Evolutionary conservation across 2,797 vertebrate genomes (phyloP).

Genomic region (Alauda arvensis): DNA sequence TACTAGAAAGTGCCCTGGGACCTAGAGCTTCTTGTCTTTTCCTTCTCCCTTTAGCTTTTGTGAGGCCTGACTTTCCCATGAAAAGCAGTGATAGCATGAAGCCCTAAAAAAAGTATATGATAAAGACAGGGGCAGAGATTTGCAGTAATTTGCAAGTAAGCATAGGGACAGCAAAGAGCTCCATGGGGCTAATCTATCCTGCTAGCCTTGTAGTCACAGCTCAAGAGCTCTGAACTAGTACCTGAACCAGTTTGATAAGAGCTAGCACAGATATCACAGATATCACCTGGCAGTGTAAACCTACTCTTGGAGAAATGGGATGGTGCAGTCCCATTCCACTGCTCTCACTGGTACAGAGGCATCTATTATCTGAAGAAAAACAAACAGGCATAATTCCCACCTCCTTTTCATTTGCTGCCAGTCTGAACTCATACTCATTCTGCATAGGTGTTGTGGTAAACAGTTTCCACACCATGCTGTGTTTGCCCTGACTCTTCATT

Average conservation of each 20-base stretch:
- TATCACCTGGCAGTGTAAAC: background rate
- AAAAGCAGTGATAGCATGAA: background rate
- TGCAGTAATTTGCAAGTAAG: background rate
- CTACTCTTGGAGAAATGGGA: background rate
- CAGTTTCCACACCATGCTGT: background rate
- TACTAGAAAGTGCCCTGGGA: background rate
- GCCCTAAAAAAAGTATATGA: rapidly evolving
- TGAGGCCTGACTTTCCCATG: background rate
- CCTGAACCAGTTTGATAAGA: background rate
- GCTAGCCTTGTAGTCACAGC: background rate
- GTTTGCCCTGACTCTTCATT: background rate
- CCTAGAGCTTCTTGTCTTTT: background rate
- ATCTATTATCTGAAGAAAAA: background rate
- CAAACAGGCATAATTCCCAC: background rate
- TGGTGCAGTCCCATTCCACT: background rate
- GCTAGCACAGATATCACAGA: background rate
- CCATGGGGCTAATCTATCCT: background rate
- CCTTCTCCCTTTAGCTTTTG: background rate
- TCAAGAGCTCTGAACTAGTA: background rate
- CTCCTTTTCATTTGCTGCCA: background rate
- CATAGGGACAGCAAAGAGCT: background rate
- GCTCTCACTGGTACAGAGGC: background rate
- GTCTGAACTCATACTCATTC: background rate
- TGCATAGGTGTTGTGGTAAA: background rate
- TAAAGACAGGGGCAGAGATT: background rate